Base-by-base conservation (phyloP, 2,113 vertebrate genomes). In the Xenus cinereus region DNA sequence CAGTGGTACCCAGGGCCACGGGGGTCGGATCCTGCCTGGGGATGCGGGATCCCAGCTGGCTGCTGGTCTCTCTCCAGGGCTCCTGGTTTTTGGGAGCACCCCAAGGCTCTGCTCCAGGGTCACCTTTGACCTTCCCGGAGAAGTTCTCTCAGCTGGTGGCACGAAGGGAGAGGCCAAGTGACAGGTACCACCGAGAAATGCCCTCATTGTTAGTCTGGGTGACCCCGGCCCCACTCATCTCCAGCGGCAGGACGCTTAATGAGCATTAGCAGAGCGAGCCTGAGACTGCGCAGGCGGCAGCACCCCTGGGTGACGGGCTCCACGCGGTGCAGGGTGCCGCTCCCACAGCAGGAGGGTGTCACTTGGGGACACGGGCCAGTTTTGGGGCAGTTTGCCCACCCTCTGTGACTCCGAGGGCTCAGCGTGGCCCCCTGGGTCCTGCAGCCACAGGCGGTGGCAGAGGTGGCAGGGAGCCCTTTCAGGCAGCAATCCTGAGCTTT, bases 351-450 rank as follows among this genome's bases (percentile, higher is more conserved):
- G 28, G 5, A 4, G 1, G 66, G 87, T 13, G 57, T 10, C 73
- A 8, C 14, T 0, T 26, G 66, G 60, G 81, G 24, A 28, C 15
- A 7, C 6, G 57, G 46, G 5, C 18, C 26, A 3, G 5, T 30
- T 3, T 19, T 7, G 48, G 53, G 80, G 2, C 63, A 37, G 23
- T 11, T 72, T 5, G 0, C 5, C 66, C 84, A 2, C 14, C 19
- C 12, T 27, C 20, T 18, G 3, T 10, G 33, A 10, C 14, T 10
- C 13, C 0, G 0, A 51, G n/a, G 37, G 14, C 74, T 54, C 41
- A 10, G 32, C 3, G 4, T 24, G 59, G 37, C 50, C 77, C 12
- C 6, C 1, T 2, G 7, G 28, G 7, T 14, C 12, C 35, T 2
- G 1, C 63, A 26, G 33, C 33, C 51, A 18, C 53, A 7, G 7